Percentiles rank a stretch among this genome's conserved stretches.
Evolutionary conservation across 2,888 invertebrate species (phyloP).

Genomic region (Periphyllus acericola): DNA sequence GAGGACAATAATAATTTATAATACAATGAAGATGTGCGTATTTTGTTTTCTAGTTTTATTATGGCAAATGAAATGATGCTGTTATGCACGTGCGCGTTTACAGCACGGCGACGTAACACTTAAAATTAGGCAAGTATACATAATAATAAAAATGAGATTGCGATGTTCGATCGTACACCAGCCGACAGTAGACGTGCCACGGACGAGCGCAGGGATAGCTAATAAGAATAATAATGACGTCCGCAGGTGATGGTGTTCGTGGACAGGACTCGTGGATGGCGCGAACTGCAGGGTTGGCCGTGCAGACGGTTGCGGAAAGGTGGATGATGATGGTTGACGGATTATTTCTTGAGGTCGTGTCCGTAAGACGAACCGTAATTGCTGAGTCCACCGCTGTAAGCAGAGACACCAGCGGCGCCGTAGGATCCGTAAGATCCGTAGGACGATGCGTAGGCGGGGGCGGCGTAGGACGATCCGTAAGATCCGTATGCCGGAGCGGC

Average conservation of each 20-base stretch:
- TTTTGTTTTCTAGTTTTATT: not conserved
- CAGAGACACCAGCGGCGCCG: not conserved
- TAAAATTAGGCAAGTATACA: not conserved
- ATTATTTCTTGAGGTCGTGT: not conserved
- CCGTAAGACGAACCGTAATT: not conserved
- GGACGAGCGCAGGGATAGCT: not conserved
- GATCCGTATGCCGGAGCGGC: not conserved
- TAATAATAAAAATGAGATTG: not conserved
- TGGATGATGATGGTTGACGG: not conserved
- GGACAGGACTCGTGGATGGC: not conserved
- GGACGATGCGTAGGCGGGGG: not conserved
- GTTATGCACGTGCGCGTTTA: not conserved
- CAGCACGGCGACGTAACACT: not conserved
- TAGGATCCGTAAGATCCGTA: constrained; percentile 16
- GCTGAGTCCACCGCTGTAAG: not conserved
- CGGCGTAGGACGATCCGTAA: not conserved
- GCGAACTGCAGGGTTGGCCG: too few relatives aligned
- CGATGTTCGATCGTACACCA: not conserved
- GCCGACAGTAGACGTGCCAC: not conserved
- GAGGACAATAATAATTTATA: not conserved
- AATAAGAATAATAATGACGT: too few relatives aligned
- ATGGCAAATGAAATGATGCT: not conserved
- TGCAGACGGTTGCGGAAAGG: not conserved
- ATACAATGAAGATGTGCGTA: too few relatives aligned
- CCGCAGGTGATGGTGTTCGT: not conserved